Base-by-base conservation (phyloP, 35 echinoderm and acorn worm species). In the Ophioderma brevispina region DNA sequence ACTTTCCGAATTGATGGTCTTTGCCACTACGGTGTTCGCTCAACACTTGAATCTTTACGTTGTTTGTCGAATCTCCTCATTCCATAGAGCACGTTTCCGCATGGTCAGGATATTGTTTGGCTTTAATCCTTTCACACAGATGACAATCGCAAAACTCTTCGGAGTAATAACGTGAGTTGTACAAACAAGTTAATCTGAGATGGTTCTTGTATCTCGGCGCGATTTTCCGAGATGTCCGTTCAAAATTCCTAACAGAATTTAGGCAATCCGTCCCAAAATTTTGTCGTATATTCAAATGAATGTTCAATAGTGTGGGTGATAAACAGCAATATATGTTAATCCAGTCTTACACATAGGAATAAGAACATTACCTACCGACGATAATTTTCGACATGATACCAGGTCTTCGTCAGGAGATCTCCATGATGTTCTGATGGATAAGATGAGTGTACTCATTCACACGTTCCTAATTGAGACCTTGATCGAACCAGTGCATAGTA, bases 121-220 rank as follows among this genome's bases (percentile, higher is more conserved):
- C n/a, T 70, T 70, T 15, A 15, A 30, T 70, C 59, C 59, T 70
- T 70, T 70, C 23, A 70, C 59, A 25, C 59, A 70, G 59, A 70
- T 25, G 59, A 15, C n/a, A 70, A 70, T 25, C 59, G 59, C n/a
- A 25, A 70, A 25, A 25, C 59, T 70, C 28, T 70, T 70, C 59
- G 59, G 59, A 70, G 59, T 70, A 70, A 70, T 70, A n/a, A 30
- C 59, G 59, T 4, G 59, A 70, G 28, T 70, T 70, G n/a, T 70
- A 70, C 1, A 8, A 70, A 70, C 59, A 70, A 25, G n/a, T 70
- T 8, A 70, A 70, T 18, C 59, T 18, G 59, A 70, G 59, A 70
- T 70, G 59, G 59, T 70, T 70, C 23, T 70, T 70, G 59, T 70
- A 70, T 25, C 59, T 70, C 59, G n/a, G n/a, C n/a, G 59, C 59